Conservation (phyloP, 2,797 vertebrate species). For the Phyllotis vaccarum region DNA sequence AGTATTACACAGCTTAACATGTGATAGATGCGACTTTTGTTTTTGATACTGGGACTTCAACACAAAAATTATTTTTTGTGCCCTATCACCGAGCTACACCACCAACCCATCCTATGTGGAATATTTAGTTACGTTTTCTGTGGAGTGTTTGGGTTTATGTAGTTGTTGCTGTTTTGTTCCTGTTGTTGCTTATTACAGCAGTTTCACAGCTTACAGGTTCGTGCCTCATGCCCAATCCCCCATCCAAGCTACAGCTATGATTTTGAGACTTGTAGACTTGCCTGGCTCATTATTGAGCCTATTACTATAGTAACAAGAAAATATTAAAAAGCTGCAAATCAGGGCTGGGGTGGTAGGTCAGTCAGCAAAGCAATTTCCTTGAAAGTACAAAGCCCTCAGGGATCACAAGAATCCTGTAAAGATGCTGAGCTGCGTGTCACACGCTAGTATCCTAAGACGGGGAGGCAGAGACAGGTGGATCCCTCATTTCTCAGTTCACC, state of each 20-base stretch:
- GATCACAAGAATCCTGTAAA: neutral
- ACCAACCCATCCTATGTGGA: neutral
- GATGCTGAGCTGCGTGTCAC: neutral
- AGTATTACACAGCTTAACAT: neutral
- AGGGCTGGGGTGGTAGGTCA: neutral
- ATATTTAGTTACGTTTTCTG: neutral
- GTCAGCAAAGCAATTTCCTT: neutral
- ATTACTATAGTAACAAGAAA: conserved; percentile 51
- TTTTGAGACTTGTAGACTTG: conserved; percentile 35
- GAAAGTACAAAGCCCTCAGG: neutral
- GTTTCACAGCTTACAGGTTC: neutral
- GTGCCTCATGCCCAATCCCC: neutral
- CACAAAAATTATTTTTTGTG: no score
- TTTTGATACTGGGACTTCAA: neutral
- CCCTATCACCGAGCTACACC: no score
- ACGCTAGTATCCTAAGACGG: neutral
- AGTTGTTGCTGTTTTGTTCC: neutral
- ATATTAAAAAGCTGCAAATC: conserved; percentile 60
- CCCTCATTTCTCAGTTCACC: no score
- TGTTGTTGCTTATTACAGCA: neutral
- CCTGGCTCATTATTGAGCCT: conserved; percentile 43
- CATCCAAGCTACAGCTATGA: conserved; percentile 1
- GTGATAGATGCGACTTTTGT: neutral
- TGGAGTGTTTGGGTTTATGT: neutral
- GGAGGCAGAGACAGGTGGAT: neutral